phyloP scores from a whole-genome alignment of 2,113 vertebrate genomes.

The Microtus oregoni region DNA sequence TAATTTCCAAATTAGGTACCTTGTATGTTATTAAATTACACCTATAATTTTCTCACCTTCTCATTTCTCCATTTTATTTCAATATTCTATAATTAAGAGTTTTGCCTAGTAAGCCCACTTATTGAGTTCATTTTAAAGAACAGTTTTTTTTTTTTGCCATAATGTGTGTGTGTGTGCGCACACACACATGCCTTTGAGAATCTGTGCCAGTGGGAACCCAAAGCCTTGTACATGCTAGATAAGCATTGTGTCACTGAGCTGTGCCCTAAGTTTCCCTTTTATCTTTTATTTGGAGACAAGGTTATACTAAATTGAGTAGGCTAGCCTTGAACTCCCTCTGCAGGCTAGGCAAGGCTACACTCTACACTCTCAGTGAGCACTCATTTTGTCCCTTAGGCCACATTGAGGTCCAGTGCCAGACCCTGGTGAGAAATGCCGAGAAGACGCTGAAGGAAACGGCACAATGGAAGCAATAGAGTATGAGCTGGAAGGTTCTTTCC shows the following conservation, averaged over 20 bases:
- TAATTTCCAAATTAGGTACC: constrained; percentile 38
- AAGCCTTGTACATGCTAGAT: not conserved
- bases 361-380: not conserved
- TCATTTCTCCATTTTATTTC: not conserved
- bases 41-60: not conserved
- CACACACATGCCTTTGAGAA: no score
- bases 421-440: not conserved
- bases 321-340: not conserved
- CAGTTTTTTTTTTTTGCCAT: not conserved
- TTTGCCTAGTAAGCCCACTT: not conserved
- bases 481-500: not conserved
- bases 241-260: not conserved
- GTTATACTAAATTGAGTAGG: not conserved
- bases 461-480: not conserved
- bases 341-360: not conserved
- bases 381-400: not conserved
- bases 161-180: not conserved
- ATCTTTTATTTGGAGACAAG: not conserved
- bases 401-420: not conserved
- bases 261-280: no score
- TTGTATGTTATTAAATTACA: not conserved
- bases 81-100: not conserved
- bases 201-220: not conserved
- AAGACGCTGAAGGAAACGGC: not conserved
- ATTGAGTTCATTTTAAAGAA: constrained; percentile 16